Conservation (phyloP, 2,113 vertebrate species). For the Podarcis muralis region DNA sequence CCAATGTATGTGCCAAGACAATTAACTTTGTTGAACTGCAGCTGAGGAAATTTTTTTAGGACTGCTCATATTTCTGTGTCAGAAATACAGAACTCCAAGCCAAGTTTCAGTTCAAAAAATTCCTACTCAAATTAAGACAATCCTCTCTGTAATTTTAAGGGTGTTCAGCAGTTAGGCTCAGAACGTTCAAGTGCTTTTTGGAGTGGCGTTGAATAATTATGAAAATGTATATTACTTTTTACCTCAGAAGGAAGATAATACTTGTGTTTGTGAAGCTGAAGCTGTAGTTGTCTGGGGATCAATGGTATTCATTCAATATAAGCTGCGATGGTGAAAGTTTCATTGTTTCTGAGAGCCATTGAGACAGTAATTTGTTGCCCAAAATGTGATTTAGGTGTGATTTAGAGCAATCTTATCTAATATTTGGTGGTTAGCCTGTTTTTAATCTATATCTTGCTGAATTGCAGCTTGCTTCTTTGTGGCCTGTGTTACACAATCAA, state of each 20-base stretch:
- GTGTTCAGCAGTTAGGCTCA: conserved; percentile 1
- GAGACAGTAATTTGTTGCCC: not conserved
- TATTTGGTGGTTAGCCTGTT: not conserved
- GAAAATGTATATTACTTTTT: conserved; percentile 6
- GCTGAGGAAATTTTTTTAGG: not conserved
- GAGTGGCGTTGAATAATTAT: not conserved
- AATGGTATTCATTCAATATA: not conserved
- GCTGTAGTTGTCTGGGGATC: conserved; percentile 4
- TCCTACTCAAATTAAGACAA: conserved; percentile 15
- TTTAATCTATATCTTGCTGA: not conserved
- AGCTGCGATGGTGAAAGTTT: not conserved
- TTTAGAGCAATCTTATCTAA: not conserved
- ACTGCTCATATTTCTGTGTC: conserved; percentile 48
- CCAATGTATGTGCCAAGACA: conserved; percentile 27
- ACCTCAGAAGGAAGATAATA: not conserved
- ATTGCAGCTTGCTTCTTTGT: not conserved
- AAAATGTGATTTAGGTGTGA: not conserved
- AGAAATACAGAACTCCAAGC: conserved; percentile 25
- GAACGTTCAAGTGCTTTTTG: fast-evolving
- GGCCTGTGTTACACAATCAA: not conserved
- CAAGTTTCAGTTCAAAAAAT: conserved; percentile 34
- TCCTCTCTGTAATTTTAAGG: conserved; percentile 22
- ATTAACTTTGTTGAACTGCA: conserved; percentile 50
- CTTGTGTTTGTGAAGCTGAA: not conserved
- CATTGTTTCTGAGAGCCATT: not conserved